phyloP scores from a whole-genome alignment of 2,888 invertebrate species.

The Mamestra brassicae region DNA sequence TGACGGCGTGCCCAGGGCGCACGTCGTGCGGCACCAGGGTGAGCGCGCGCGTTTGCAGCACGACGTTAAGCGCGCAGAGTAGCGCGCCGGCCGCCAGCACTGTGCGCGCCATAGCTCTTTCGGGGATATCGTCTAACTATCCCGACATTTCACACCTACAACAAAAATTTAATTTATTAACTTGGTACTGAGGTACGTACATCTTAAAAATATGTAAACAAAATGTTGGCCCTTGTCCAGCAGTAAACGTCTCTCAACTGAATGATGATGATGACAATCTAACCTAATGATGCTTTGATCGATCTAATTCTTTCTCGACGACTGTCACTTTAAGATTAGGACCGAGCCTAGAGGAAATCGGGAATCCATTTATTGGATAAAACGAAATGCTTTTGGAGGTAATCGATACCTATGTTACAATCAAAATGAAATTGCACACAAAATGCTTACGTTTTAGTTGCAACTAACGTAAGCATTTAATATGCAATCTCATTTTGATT shows the following conservation, averaged over 20 bases:
- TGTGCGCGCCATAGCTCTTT: conserved; percentile 82
- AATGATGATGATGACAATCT: conserved; percentile 15
- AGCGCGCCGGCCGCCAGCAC: conserved; percentile 84
- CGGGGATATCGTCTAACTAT: conserved; percentile 74
- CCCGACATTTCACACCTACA: conserved; percentile 86
- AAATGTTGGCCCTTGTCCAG: background rate
- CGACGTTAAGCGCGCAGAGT: conserved; percentile 82
- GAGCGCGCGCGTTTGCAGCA: conserved; percentile 81
- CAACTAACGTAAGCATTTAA: background rate
- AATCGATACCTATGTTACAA: conserved; percentile 18
- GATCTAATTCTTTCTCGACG: conserved; percentile 3
- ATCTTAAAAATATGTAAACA: conserved; percentile 1
- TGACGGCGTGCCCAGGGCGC: conserved; percentile 96
- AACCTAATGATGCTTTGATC: conserved; percentile 11
- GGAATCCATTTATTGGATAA: conserved; percentile 20
- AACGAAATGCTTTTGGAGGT: background rate
- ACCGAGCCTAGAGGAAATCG: conserved; percentile 10
- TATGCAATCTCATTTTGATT: too few relatives aligned
- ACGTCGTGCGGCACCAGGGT: conserved; percentile 97
- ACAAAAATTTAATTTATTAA: conserved; percentile 37
- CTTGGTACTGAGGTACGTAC: background rate
- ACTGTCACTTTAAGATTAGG: conserved; percentile 16
- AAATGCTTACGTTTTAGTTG: background rate
- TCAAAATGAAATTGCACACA: background rate
- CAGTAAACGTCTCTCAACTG: background rate